These are phyloP conservation scores for Bothrops alternatus DNA, from an alignment of 2,797 vertebrate species.

Conservation along the genomic window DNA sequence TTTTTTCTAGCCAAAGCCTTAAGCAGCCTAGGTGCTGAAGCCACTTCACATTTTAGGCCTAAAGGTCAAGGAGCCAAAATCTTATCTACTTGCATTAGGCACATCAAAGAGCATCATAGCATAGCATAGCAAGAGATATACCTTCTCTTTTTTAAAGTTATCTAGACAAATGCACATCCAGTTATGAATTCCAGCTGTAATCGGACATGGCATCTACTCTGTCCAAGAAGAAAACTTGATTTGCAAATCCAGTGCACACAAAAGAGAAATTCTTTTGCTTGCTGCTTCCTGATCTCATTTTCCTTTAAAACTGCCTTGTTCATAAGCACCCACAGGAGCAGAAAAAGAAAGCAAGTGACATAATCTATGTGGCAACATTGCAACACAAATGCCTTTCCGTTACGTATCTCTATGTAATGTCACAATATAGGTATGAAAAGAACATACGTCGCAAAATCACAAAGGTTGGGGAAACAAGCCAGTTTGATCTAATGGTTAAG, in stretches of 20 bases:
- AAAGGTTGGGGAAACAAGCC: neutral
- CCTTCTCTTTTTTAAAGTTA: neutral
- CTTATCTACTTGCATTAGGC: constrained; percentile 9
- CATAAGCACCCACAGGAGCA: neutral
- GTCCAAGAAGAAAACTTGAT: neutral
- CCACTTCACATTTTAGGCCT: constrained; percentile 15
- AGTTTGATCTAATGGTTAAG: neutral
- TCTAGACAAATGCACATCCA: neutral
- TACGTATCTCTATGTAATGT: neutral
- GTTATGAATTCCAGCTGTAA: neutral
- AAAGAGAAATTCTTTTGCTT: neutral
- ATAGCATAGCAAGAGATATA: neutral
- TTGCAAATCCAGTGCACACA: neutral
- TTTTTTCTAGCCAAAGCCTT: constrained; percentile 27
- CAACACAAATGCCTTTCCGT: neutral
- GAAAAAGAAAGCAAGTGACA: neutral
- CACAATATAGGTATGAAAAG: neutral
- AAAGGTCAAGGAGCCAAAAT: constrained; percentile 12
- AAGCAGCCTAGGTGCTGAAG: constrained; percentile 9
- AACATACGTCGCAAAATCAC: neutral
- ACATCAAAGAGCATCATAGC: neutral
- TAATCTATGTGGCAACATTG: neutral
- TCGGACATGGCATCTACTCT: neutral
- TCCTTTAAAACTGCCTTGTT: neutral
- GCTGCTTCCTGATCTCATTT: neutral